A percentile compares a stretch with the other conserved stretches of the same genome.
phyloP scores from a whole-genome alignment of 2,797 vertebrate species.

The Graptemys geographica region DNA sequence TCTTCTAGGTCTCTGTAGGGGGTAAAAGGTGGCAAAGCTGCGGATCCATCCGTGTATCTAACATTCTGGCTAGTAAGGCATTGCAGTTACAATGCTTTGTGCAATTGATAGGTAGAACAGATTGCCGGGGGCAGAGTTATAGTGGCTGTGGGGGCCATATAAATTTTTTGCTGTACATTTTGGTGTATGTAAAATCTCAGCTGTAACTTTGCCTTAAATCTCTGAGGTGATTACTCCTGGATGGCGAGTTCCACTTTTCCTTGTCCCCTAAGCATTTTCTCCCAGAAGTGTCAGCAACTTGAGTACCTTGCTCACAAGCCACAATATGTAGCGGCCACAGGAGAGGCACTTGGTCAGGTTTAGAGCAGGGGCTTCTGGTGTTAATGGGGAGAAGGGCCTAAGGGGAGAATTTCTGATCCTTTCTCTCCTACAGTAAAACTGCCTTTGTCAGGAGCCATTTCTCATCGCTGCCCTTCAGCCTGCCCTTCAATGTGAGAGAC shows the following conservation, averaged over 20 bases:
- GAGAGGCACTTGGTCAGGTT: background rate
- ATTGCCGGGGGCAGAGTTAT: background rate
- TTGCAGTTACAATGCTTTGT: too few species aligned
- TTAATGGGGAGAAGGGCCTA: background rate
- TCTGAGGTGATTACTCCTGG: background rate
- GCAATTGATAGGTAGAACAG: too few species aligned
- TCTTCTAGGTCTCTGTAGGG: background rate
- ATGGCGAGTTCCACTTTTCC: background rate
- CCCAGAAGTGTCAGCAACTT: background rate
- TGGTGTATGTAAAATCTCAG: background rate
- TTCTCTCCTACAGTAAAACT: background rate
- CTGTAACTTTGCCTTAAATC: background rate
- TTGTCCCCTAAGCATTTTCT: background rate
- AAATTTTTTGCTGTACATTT: background rate
- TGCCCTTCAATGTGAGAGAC: conserved; percentile 63
- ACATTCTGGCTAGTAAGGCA: background rate
- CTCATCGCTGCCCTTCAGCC: conserved; percentile 62
- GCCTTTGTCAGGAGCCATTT: conserved; percentile 8
- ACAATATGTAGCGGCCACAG: background rate
- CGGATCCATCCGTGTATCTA: background rate
- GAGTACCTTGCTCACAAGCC: background rate
- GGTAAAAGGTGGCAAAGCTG: background rate
- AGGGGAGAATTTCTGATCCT: background rate
- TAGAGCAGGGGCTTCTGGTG: background rate
- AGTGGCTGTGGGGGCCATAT: background rate